phyloP scores from a whole-genome alignment of 2,113 vertebrate genomes.

The Dryoscopus gambensis region DNA sequence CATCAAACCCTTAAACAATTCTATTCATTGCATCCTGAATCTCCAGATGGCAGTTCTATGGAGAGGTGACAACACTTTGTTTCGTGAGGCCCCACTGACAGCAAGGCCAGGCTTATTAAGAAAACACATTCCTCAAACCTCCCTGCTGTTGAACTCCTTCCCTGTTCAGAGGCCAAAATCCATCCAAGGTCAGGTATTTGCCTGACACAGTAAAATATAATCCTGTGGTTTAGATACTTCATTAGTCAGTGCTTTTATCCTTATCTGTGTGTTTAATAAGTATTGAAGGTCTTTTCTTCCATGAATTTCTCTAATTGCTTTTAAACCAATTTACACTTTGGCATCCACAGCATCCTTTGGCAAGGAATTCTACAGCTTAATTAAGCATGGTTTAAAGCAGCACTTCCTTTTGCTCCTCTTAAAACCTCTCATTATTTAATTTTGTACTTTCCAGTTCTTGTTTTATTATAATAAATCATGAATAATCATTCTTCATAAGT shows the following conservation, averaged over 20 bases:
- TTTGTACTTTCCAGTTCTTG: background rate
- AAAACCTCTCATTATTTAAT: background rate
- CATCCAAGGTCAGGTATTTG: background rate
- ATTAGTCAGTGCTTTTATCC: constrained; percentile 9
- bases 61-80: background rate
- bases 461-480: background rate
- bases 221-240: background rate
- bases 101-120: background rate
- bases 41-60: background rate
- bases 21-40: background rate
- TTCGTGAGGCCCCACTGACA: background rate
- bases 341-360: constrained; percentile 26
- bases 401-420: background rate
- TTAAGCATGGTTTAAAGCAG: background rate
- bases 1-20: background rate
- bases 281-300: background rate
- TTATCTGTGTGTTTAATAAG: constrained; percentile 1
- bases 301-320: constrained; percentile 14
- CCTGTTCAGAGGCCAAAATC: background rate
- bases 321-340: constrained; percentile 34
- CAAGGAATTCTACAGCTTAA: background rate
- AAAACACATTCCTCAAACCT: background rate
- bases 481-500: background rate
- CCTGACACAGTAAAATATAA: background rate
- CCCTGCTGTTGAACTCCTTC: background rate